Evolutionary conservation across 2,888 invertebrate species (phyloP).

Genomic region (Epicampocera succincta): DNA sequence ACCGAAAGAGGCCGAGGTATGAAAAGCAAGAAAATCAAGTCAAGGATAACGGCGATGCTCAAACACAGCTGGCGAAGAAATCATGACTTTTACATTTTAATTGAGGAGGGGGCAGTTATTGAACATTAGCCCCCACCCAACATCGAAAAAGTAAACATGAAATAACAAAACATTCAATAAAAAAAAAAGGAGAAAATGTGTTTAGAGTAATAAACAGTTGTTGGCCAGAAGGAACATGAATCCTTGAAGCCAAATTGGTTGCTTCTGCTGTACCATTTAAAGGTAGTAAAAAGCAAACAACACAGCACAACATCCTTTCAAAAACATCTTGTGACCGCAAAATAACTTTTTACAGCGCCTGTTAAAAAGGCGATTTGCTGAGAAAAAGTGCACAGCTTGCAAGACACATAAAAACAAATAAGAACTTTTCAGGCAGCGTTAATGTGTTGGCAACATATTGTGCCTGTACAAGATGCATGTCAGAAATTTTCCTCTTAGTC

Average conservation of each 20-base stretch:
- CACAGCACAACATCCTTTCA: constrained; percentile 15
- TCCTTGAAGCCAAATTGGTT: not conserved
- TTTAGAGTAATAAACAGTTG: constrained; percentile 49
- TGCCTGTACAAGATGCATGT: constrained; percentile 51
- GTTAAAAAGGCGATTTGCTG: not conserved
- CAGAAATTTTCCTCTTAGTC: not conserved
- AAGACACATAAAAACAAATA: constrained; percentile 18
- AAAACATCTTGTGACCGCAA: constrained; percentile 39
- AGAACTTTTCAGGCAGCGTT: constrained; percentile 52
- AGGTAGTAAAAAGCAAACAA: constrained; percentile 19
- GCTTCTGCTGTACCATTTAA: not conserved
- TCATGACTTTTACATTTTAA: constrained; percentile 57
- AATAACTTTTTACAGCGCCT: constrained; percentile 14
- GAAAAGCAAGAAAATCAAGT: constrained; percentile 54
- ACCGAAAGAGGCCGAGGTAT: constrained; percentile 5
- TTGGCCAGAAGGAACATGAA: constrained; percentile 7
- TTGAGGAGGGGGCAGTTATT: constrained; percentile 33
- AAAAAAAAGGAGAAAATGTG: constrained; percentile 47
- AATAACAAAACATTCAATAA: not conserved
- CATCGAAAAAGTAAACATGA: not conserved
- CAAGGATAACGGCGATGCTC: constrained; percentile 63
- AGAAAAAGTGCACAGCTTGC: not conserved
- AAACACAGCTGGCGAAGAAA: constrained; percentile 62
- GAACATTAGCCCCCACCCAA: not conserved
- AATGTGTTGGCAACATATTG: constrained; percentile 69